Base-by-base conservation (phyloP, 2,888 invertebrate species). In the Ditula angustiorana region DNA sequence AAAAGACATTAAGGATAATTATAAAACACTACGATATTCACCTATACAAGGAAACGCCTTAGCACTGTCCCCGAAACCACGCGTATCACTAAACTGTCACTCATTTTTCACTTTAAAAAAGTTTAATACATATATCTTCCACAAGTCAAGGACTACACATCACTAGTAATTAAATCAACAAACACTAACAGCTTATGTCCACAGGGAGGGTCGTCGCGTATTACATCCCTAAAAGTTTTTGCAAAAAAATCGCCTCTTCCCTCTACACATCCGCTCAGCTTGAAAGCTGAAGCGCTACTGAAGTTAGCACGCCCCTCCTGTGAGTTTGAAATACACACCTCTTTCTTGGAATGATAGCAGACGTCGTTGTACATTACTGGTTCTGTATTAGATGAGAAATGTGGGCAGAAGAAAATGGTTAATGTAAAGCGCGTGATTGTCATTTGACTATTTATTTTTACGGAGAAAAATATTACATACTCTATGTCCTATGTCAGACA, bases 221-320 rank as follows among this genome's bases (percentile, higher is more conserved):
- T 73, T 72, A 70, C 55, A 72, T 69, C 66, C 61, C 68, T 56
- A 57, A 85, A 90, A 87, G 84, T 90, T 87, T 80, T 72, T 70
- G 70, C 70, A 72, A 73, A 70, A 75, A 86, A 84, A 83, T 79
- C 82, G 84, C 82, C 79, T 73, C 72, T 63, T 67, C 69, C 19
- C 57, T 35, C 44, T 37, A 37, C 69, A 79, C 87, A 76, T 77
- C 81, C 76, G 82, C 76, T 73, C 86, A 80, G 83, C 83, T 67
- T 74, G 75, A 81, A 71, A 70, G 88, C 88, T 83, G 80, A 83
- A 82, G 82, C 86, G 74, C 69, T 74, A 89, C 90, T 89, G 87
- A 85, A 83, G 74, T 56, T 53, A 35, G 58, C 35, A 28, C 61
- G 28, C 41, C 52, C 57, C 44, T 23, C 58, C 64, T 53, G 33